These are phyloP conservation scores for Antechinus stuartii DNA, from an alignment of 2,113 vertebrate genomes.

Conservation along the genomic window DNA sequence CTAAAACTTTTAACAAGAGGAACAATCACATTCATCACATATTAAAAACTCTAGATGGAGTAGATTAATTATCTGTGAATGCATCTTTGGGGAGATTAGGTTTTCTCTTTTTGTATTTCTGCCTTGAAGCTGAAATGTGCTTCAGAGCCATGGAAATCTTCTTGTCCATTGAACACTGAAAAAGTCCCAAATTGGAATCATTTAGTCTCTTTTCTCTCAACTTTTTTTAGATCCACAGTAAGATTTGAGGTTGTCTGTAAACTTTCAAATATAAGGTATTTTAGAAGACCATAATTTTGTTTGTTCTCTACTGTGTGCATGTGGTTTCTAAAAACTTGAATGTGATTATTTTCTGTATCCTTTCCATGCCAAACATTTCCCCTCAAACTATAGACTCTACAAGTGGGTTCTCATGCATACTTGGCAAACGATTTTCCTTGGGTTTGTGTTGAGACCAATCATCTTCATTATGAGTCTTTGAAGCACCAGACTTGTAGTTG, in stretches of 20 bases:
- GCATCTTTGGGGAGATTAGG: constrained; percentile 11
- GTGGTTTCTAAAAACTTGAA: constrained; percentile 68
- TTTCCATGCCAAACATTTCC: constrained; percentile 62
- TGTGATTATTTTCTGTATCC: constrained; percentile 71
- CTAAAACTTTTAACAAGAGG: not conserved
- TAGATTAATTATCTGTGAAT: not conserved
- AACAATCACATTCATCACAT: not conserved
- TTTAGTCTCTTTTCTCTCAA: constrained; percentile 40
- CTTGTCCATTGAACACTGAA: not conserved
- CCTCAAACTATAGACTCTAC: constrained; percentile 40
- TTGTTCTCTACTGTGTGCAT: constrained; percentile 66
- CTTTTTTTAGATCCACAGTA: constrained; percentile 69
- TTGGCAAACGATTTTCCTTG: not conserved
- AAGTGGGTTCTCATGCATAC: constrained; percentile 26
- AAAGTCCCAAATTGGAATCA: constrained; percentile 31
- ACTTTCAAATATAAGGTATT: constrained; percentile 74
- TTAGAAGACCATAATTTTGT: constrained; percentile 77
- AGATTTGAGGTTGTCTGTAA: constrained; percentile 72
- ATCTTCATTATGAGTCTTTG: not conserved
- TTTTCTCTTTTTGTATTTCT: not conserved
- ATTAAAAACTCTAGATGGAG: not conserved
- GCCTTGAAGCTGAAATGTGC: not conserved
- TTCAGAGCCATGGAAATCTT: constrained; percentile 9
- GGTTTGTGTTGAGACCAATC: not conserved
- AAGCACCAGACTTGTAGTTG: not conserved